These are phyloP conservation scores for Epinephelus coioides DNA, from an alignment of 2,797 vertebrate genomes.

Conservation along the genomic window DNA sequence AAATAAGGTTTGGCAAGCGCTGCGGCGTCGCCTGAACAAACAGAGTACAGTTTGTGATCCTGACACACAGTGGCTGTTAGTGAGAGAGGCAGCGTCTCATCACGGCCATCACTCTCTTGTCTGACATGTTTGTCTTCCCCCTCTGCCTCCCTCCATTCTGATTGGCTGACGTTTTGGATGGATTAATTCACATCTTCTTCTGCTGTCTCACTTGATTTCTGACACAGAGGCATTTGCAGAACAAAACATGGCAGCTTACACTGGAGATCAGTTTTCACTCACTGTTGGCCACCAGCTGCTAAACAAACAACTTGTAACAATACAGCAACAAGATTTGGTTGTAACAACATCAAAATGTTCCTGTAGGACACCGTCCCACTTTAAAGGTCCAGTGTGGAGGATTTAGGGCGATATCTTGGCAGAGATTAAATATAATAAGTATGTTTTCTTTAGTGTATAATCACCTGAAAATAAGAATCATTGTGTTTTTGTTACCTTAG, in stretches of 20 bases:
- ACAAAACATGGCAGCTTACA: conserved; percentile 9
- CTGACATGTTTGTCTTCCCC: conserved; percentile 21
- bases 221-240: background rate
- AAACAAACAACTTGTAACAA: background rate
- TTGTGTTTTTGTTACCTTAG: no score
- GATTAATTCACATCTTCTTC: conserved; percentile 35
- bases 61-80: conserved; percentile 38
- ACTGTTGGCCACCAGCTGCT: background rate
- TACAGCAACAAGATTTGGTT: no score
- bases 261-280: background rate
- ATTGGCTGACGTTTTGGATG: conserved; percentile 28
- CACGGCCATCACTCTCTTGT: conserved; percentile 4
- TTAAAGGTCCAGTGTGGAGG: no score
- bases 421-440: no score
- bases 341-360: no score
- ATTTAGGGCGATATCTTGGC: no score
- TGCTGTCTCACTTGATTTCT: conserved; percentile 24
- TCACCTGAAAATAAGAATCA: no score
- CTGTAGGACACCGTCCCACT: no score
- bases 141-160: background rate
- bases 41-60: conserved; percentile 23
- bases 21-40: background rate
- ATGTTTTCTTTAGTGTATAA: no score
- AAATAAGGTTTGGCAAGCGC: conserved; percentile 28
- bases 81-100: conserved; percentile 28